Percentiles rank a stretch among this genome's conserved stretches.
Conservation (phyloP, 2,888 invertebrate genomes). For the Orchesellides sinensis region DNA sequence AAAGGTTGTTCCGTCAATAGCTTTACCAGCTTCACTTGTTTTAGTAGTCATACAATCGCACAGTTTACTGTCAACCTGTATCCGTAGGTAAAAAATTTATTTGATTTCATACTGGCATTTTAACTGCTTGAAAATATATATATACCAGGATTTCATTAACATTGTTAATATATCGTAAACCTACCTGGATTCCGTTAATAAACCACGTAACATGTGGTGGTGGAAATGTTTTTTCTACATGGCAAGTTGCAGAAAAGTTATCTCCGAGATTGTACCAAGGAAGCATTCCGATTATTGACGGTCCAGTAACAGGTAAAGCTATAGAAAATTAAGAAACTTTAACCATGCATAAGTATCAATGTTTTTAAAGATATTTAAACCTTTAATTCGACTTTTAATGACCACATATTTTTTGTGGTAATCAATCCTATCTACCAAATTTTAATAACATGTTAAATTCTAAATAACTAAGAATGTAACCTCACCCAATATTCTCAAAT, state of each 20-base stretch:
- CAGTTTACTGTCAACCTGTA: conserved; percentile 61
- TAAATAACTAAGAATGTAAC: no score
- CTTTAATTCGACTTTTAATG: no score
- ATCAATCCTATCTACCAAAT: no score
- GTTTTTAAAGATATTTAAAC: no score
- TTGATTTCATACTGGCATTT: background rate
- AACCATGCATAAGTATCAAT: no score
- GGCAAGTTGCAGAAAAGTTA: conserved; percentile 71
- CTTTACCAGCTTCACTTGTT: conserved; percentile 66
- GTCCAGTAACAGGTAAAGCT: conserved; percentile 72
- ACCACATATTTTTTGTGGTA: background rate
- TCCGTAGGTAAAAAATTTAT: background rate
- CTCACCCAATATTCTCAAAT: conserved; percentile 74
- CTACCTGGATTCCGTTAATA: conserved; percentile 71
- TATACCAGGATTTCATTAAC: no score
- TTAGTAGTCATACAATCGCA: conserved; percentile 69
- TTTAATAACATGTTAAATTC: no score
- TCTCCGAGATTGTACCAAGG: conserved; percentile 75
- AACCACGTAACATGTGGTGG: conserved; percentile 70
- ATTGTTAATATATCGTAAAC: no score
- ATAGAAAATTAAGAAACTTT: background rate
- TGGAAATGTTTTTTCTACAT: conserved; percentile 71
- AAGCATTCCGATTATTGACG: conserved; percentile 65
- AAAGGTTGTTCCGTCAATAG: conserved; percentile 71
- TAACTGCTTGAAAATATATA: background rate